These are phyloP conservation scores for rabbit (Oryctolagus cuniculus) DNA, from an alignment of 2,113 vertebrate species.

Conservation along the genomic window mOryCun1.1 NC_091449.1:33504501-33505000, in stretches of 20 bases:
- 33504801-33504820: constrained; percentile 8
- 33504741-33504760: neutral
- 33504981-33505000: constrained; percentile 45
- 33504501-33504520: neutral
- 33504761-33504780: neutral
- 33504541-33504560: neutral
- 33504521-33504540: neutral
- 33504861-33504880: constrained; percentile 66
- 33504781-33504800: neutral
- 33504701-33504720: neutral
- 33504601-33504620: neutral
- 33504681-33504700: neutral
- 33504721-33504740: neutral
- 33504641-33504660: no score
- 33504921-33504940: neutral
- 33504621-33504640: neutral
- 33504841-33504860: neutral
- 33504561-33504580: neutral
- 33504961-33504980: neutral
- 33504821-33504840: neutral
- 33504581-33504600: rapidly evolving
- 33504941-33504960: constrained; percentile 74
- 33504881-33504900: neutral
- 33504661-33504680: neutral
- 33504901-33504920: constrained; percentile 37